Base-by-base conservation (phyloP, 2,797 vertebrate genomes). In the Pseudochaenichthys georgianus region DNA sequence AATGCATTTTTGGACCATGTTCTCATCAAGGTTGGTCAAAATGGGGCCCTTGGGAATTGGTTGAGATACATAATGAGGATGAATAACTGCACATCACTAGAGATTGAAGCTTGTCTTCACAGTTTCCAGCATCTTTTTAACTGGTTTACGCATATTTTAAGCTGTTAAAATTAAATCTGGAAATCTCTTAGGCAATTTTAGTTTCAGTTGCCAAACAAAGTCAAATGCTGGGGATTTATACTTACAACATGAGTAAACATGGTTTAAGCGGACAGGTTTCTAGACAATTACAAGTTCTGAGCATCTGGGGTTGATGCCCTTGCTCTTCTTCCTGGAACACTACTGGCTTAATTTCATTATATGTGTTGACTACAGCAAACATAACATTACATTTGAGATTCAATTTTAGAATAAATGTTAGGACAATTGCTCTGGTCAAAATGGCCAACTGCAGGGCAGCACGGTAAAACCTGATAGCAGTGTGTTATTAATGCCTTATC, bases 41-140 rank as follows among this genome's bases (percentile, higher is more conserved):
- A 92, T 85, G 87, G 88, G 87, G 75, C 89, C 86, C 91, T 74
- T 81, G 89, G 91, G 91, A 72, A 90, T 90, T 90, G 90, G 85
- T 85, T 89, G 85, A 85, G 72, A 85, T 68, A 53, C 43, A 84
- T 89, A 89, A 89, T 90, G 76, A 89, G 85, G 63, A 84, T 60
- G 77, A 86, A 77, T 61, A 64, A 47, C 66, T 17, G 13, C 51
- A 66, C 50, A 83, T 84, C 75, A 50, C 69, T 60, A 17, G 51
- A 83, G 64, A 85, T 42, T 78, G 70, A 80, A 79, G 77, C 41
- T 43, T 86, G 64, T 83, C 74, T 72, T 86, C 63, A 77, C 64
- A 65, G 61, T 86, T 70, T 54, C 41, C 17, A 11, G 19, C n/a
- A 45, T 13, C 23, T 83, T 84, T 38, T 82, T 46, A 82, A 78